These are phyloP conservation scores for Anthopleura xanthogrammica DNA, from an alignment of 92 coral and sea anemone species.

Conservation along the genomic window DNA sequence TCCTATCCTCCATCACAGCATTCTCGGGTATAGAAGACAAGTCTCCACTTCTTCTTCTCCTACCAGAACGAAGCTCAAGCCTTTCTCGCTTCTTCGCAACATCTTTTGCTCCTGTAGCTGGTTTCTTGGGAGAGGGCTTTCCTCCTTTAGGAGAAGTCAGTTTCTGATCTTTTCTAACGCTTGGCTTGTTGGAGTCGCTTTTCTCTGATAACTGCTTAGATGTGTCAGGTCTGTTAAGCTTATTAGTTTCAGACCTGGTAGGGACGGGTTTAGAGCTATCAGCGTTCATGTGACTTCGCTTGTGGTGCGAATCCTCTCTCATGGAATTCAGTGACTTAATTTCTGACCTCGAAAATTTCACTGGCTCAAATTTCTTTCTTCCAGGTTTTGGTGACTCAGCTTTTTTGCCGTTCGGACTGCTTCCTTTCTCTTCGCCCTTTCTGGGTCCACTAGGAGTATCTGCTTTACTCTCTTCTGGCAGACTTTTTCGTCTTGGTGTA, in stretches of 20 bases:
- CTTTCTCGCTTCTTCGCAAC: conserved; percentile 33
- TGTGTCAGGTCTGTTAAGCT: conserved; percentile 7
- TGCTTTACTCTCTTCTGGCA: not conserved
- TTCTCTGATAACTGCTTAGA: not conserved
- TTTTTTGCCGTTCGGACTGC: not conserved
- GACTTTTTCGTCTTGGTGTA: conserved; percentile 8
- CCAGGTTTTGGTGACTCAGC: conserved; percentile 21
- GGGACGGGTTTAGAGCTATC: conserved; percentile 10
- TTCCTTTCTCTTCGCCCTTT: not conserved
- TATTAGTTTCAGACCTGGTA: conserved; percentile 8
- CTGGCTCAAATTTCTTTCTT: conserved; percentile 14
- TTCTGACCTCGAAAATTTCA: conserved; percentile 15
- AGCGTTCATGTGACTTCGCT: conserved; percentile 40
- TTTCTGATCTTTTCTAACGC: conserved; percentile 10
- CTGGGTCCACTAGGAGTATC: not conserved
- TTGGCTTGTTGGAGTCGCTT: conserved; percentile 12
- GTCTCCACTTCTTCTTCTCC: conserved; percentile 33
- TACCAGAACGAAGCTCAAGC: conserved; percentile 32
- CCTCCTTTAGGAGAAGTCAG: conserved; percentile 13
- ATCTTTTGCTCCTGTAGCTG: not conserved
- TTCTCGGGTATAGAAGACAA: conserved; percentile 38
- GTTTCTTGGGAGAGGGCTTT: conserved; percentile 3
- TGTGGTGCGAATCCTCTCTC: conserved; percentile 37
- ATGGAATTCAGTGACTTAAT: conserved; percentile 16
- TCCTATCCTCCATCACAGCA: conserved; percentile 29